Conservation (phyloP, 2,888 invertebrate species). For the Agrotis puta region DNA sequence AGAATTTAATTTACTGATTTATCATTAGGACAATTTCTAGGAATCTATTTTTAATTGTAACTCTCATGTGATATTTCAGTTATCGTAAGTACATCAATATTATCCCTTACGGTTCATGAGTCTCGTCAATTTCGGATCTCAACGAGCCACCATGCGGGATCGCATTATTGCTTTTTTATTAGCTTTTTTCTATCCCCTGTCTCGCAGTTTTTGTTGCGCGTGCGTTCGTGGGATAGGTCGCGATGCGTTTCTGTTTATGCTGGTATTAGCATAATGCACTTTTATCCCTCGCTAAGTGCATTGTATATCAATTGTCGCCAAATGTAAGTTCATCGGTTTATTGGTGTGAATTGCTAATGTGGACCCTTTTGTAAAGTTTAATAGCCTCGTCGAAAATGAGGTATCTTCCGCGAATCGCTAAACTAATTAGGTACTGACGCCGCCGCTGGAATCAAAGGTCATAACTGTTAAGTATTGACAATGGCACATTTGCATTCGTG, state of each 20-base stretch:
- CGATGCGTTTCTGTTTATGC: constrained; percentile 83
- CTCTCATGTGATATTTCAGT: constrained; percentile 48
- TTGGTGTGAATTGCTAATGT: constrained; percentile 68
- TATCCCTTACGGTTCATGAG: constrained; percentile 85
- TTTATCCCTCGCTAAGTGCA: constrained; percentile 75
- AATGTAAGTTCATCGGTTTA: constrained; percentile 59
- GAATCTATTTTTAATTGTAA: constrained; percentile 36
- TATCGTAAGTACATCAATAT: constrained; percentile 65
- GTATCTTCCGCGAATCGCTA: constrained; percentile 79
- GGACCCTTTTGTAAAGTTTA: constrained; percentile 68
- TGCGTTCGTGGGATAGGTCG: constrained; percentile 89
- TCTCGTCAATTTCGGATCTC: constrained; percentile 86
- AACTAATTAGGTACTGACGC: constrained; percentile 73
- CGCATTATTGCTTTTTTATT: constrained; percentile 91
- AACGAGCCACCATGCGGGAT: constrained; percentile 90
- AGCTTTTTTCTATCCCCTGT: constrained; percentile 85
- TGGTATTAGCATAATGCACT: constrained; percentile 90
- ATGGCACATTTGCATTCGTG: constrained; percentile 87
- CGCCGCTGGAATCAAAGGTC: constrained; percentile 79
- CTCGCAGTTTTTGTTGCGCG: constrained; percentile 87
- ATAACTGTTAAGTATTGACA: constrained; percentile 82
- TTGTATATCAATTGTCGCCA: constrained; percentile 81
- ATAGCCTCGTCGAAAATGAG: constrained; percentile 64
- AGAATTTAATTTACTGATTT: constrained; percentile 40
- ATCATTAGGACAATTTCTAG: constrained; percentile 2